A percentile compares a stretch with the other conserved stretches of the same genome.
These are phyloP conservation scores for Hippoglossus hippoglossus DNA, from an alignment of 2,797 vertebrate genomes.

Conservation along the genomic window DNA sequence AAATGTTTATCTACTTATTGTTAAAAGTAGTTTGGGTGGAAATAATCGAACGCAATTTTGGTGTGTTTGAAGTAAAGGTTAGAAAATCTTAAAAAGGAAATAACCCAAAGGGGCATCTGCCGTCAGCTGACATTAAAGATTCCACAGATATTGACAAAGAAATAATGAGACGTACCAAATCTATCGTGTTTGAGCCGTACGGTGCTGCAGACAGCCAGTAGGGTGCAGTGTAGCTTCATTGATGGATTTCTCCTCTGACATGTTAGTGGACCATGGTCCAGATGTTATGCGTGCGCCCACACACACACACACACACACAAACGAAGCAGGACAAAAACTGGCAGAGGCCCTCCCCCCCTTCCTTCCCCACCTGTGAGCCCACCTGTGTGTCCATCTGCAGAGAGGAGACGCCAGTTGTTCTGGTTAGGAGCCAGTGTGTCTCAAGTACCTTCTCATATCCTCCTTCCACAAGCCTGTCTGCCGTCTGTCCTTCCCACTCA, in stretches of 20 bases:
- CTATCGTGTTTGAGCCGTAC: slow-evolving; percentile 13
- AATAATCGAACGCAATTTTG: not conserved
- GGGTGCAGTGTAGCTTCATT: slow-evolving; percentile 82
- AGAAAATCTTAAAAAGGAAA: not conserved
- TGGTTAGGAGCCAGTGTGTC: slow-evolving; percentile 82
- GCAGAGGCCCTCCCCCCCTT: slow-evolving; percentile 64
- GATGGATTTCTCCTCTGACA: slow-evolving; percentile 43
- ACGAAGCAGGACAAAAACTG: slow-evolving; percentile 81
- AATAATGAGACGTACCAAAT: not conserved
- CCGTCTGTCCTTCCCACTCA: slow-evolving; percentile 44
- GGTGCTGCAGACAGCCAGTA: slow-evolving; percentile 67
- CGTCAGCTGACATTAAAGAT: not conserved
- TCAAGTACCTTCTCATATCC: slow-evolving; percentile 73
- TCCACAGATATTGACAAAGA: slow-evolving; percentile 4
- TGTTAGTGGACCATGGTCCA: slow-evolving; percentile 72
- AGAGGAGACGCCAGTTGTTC: slow-evolving; percentile 83
- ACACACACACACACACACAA: too few species aligned
- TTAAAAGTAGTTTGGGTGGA: not conserved
- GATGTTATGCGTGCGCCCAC: slow-evolving; percentile 71
- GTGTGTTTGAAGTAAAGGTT: not conserved
- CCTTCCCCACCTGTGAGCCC: slow-evolving; percentile 80
- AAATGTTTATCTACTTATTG: not conserved
- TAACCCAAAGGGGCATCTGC: not conserved
- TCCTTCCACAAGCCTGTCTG: slow-evolving; percentile 53
- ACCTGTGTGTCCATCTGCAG: slow-evolving; percentile 88